Evolutionary conservation across 1,140 invertebrate species (phyloP).

Genomic region (Hycleus phaleratus): DNA sequence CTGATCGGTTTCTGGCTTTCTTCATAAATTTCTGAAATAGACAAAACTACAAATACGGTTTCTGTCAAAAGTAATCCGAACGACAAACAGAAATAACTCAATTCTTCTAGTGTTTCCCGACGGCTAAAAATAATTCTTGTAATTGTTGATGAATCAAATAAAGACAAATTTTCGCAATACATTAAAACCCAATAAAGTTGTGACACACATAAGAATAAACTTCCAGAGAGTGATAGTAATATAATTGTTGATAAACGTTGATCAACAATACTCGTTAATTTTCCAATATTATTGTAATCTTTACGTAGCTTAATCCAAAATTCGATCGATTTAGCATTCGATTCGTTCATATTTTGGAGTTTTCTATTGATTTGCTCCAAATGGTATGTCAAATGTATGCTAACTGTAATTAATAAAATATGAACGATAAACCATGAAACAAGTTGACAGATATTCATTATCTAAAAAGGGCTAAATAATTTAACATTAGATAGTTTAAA

Average conservation of each 20-base stretch:
- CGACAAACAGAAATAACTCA: constrained; percentile 4
- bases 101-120: background rate
- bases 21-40: constrained; percentile 3
- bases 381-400: background rate
- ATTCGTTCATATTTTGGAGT: background rate
- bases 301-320: constrained; percentile 3
- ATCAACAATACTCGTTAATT: constrained; percentile 1
- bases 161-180: background rate
- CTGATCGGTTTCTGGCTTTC: constrained; percentile 5
- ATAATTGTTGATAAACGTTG: background rate
- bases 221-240: background rate
- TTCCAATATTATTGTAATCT: constrained; percentile 5
- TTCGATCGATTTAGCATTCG: too few relatives aligned
- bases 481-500: too few relatives aligned
- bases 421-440: constrained; percentile 2
- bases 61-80: constrained; percentile 2
- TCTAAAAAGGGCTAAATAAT: background rate
- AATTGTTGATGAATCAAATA: too few relatives aligned
- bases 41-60: background rate
- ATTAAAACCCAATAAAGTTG: constrained; percentile 4
- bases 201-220: constrained; percentile 1
- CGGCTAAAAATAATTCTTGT: background rate
- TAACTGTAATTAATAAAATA: constrained; percentile 2
- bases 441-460: constrained; percentile 1
- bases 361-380: background rate